Conservation (phyloP, 2,888 invertebrate species). For the Leptogaster cylindrica region DNA sequence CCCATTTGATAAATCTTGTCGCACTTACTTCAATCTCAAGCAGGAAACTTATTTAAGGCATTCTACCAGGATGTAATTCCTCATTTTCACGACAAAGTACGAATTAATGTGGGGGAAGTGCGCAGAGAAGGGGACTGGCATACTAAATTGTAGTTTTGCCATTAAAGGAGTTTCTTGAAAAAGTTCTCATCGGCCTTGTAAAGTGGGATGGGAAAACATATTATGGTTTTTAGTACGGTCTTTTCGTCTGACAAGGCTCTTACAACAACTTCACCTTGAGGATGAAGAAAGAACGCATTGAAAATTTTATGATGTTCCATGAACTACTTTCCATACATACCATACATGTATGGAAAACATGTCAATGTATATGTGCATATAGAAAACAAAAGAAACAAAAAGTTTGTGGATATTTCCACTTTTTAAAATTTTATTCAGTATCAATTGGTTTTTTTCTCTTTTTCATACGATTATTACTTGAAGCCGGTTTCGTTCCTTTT, state of each 20-base stretch:
- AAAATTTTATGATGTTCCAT: conserved; percentile 9
- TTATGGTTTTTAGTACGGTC: neutral
- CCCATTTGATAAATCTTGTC: neutral
- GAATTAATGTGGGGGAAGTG: neutral
- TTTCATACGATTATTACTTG: too few relatives aligned
- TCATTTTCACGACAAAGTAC: neutral
- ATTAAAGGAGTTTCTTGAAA: neutral
- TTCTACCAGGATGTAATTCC: neutral
- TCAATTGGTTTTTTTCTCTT: too few relatives aligned
- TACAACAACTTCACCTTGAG: neutral
- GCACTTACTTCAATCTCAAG: neutral
- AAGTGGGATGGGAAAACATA: neutral
- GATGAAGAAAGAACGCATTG: neutral
- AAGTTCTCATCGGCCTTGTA: neutral
- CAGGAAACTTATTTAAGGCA: too few relatives aligned
- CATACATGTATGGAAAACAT: too few relatives aligned
- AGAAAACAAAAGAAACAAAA: too few relatives aligned
- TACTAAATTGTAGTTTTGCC: neutral
- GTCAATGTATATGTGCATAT: too few relatives aligned
- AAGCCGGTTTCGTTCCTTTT: too few relatives aligned
- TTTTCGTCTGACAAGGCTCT: neutral
- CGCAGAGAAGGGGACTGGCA: neutral
- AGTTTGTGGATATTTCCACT: too few relatives aligned
- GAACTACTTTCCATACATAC: conserved; percentile 1
- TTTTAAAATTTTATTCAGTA: too few relatives aligned